A percentile compares a stretch with the other conserved stretches of the same genome.
Evolutionary conservation across 2,113 vertebrate species (phyloP).

Genomic region (Pseudopodoces humilis): DNA sequence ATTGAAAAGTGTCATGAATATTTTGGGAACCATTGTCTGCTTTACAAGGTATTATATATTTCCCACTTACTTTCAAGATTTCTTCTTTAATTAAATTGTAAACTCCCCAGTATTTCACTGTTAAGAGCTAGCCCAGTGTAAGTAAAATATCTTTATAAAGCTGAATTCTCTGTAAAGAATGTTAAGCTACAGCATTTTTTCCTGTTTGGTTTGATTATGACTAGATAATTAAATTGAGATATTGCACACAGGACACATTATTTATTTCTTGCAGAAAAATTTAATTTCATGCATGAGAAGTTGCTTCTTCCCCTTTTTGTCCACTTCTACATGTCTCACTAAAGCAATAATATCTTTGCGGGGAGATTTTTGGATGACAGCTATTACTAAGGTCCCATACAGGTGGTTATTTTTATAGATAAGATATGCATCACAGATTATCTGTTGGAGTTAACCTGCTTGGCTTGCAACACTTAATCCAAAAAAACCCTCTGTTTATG

Average conservation of each 20-base stretch:
- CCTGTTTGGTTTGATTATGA: background rate
- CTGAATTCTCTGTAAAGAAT: background rate
- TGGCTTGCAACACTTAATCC: background rate
- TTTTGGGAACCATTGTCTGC: background rate
- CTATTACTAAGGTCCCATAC: background rate
- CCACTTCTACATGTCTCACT: background rate
- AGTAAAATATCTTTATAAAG: background rate
- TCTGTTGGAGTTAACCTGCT: background rate
- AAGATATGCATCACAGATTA: background rate
- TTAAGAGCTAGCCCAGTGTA: background rate
- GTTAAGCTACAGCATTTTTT: background rate
- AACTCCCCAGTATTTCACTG: background rate
- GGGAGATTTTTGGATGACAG: background rate
- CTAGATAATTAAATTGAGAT: slow-evolving; percentile 21
- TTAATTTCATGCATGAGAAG: slow-evolving; percentile 41
- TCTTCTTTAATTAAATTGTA: slow-evolving; percentile 31
- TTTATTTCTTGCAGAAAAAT: slow-evolving; percentile 24
- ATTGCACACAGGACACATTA: background rate
- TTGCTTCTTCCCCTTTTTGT: slow-evolving; percentile 10
- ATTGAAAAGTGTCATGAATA: background rate
- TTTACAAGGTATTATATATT: background rate
- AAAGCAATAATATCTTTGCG: background rate
- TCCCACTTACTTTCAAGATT: background rate
- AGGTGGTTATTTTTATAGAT: background rate
- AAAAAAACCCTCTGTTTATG: background rate